phyloP scores from a whole-genome alignment of 2,888 invertebrate species.

The Lithophane socia region DNA sequence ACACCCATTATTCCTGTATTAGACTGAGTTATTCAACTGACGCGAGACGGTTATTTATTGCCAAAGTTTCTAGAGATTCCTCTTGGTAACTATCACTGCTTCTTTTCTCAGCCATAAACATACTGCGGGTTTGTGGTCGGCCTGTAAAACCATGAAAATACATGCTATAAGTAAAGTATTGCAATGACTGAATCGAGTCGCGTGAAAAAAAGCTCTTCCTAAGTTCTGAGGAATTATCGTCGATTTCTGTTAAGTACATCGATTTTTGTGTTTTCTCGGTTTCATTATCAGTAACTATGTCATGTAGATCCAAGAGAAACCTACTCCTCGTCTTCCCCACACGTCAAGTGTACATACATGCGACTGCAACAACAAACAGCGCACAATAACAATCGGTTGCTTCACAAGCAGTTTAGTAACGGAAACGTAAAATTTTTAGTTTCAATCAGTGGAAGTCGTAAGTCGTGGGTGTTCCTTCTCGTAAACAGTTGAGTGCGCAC shows the following conservation, averaged over 20 bases:
- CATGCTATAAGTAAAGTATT: neutral
- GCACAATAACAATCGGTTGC: constrained; percentile 21
- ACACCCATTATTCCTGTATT: too few species aligned
- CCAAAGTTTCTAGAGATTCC: neutral
- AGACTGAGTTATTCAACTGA: neutral
- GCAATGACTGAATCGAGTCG: neutral
- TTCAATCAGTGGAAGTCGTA: constrained; percentile 67
- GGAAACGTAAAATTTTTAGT: constrained; percentile 57
- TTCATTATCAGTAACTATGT: neutral
- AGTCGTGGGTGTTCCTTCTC: constrained; percentile 58
- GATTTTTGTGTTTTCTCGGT: neutral
- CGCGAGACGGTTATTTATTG: neutral
- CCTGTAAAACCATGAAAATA: neutral
- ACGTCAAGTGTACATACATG: neutral
- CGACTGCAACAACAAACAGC: constrained; percentile 41
- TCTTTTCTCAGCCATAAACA: neutral
- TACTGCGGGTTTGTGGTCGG: neutral
- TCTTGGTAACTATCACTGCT: neutral
- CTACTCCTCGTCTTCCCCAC: neutral
- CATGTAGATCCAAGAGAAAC: neutral
- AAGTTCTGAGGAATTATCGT: neutral
- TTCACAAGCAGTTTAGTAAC: constrained; percentile 28
- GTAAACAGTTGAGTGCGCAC: constrained; percentile 33
- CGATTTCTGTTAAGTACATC: neutral
- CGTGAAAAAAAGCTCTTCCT: neutral